Base-by-base conservation (phyloP, 2,797 vertebrate genomes). In the Aulostomus chinensis region DNA sequence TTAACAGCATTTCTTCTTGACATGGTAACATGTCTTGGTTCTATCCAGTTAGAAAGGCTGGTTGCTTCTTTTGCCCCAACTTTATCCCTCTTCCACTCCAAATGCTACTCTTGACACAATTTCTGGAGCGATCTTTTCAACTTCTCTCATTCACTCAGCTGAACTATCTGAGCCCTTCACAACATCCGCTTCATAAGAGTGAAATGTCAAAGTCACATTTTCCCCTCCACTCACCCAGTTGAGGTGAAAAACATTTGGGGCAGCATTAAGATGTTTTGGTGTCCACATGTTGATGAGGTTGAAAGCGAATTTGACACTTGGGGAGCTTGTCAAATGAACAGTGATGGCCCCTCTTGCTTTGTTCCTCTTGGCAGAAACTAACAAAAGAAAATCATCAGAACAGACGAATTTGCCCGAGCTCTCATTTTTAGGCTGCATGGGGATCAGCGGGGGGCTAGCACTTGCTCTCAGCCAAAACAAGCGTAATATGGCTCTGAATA, bases 401-500 rank as follows among this genome's bases (percentile, higher is more conserved):
- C 57, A 80, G 76, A 86, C 45, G 49, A 85, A 65, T 81, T 73
- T 64, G 68, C 60, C 57, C 49, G 28, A 65, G 66, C 72, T 62
- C 61, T 79, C 52, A 78, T 71, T 83, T 66, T 74, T 64, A 40
- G 76, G 75, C 78, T 82, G 51, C 82, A 80, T 83, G 76, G 84
- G 89, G 91, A 92, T 89, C 92, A 91, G 92, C 92, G 78, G 89
- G 92, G 92, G 89, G 89, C 87, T 87, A 86, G 93, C 91, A 87
- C 76, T 80, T 36, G 56, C 80, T 80, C 78, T 72, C 87, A 89
- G 89, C 88, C 91, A 91, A 91, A 91, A 89, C 83, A 90, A 92
- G 91, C 91, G 93, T 91, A 92, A 91, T 92, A 67, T 93, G 84
- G 89, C 94, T 97, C 95, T 96, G 94, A 94, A 97, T 97, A 94